Evolutionary conservation across 2,113 vertebrate genomes (phyloP).

Genomic region (Macroglossus sobrinus): DNA sequence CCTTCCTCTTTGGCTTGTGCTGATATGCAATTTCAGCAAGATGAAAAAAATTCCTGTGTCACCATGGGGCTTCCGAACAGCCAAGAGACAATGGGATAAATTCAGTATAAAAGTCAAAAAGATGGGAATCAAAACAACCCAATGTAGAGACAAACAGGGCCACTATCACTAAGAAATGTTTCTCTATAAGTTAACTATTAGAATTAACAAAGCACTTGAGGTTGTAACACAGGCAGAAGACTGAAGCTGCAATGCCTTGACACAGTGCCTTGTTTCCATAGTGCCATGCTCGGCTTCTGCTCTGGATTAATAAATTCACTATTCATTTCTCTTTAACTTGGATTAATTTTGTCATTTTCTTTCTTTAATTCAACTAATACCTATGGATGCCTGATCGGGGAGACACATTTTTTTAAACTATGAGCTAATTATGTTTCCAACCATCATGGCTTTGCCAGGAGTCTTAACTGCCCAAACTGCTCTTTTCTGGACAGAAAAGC

Average conservation of each 20-base stretch:
- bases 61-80: background rate
- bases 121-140: background rate
- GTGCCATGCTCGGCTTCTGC: background rate
- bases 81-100: background rate
- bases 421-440: slow-evolving; percentile 30
- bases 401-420: slow-evolving; percentile 54
- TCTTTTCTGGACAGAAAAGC: slow-evolving; percentile 55
- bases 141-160: background rate
- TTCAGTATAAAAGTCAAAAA: background rate
- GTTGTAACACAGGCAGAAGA: background rate
- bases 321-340: slow-evolving; percentile 26
- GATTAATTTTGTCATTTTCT: background rate
- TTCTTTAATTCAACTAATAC: slow-evolving; percentile 12
- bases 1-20: background rate
- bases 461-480: slow-evolving; percentile 9
- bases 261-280: background rate
- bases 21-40: background rate
- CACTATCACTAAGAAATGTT: background rate
- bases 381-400: slow-evolving; percentile 28
- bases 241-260: background rate
- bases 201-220: background rate
- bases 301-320: background rate
- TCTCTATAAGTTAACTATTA: background rate
- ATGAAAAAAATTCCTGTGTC: background rate
- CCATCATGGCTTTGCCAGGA: slow-evolving; percentile 38